A percentile compares a stretch with the other conserved stretches of the same genome.
Evolutionary conservation across 2,797 vertebrate genomes (phyloP).

Genomic region (Buphagus erythrorhynchus): DNA sequence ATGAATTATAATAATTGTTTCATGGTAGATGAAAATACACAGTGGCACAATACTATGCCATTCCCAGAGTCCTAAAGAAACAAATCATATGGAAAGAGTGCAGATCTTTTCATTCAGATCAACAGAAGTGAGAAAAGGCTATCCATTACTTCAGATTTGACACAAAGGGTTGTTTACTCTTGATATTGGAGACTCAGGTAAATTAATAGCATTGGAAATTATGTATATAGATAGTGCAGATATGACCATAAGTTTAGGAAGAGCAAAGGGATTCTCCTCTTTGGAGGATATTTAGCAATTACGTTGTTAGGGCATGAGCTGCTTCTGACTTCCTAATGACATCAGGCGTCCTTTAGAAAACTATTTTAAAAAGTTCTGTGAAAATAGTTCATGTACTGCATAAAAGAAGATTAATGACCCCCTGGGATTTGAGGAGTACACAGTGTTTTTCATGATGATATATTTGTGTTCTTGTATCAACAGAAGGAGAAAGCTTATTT

Average conservation of each 20-base stretch:
- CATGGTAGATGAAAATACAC: slow-evolving; percentile 39
- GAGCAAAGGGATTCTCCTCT: background rate
- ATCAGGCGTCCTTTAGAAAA: background rate
- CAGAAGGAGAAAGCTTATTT: background rate
- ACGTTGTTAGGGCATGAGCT: background rate
- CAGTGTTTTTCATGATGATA: slow-evolving; percentile 3
- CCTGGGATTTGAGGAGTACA: background rate
- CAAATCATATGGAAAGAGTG: background rate
- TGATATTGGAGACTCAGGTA: background rate
- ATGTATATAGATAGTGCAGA: background rate
- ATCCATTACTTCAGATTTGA: background rate
- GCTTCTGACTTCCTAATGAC: background rate
- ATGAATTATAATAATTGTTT: slow-evolving; percentile 54
- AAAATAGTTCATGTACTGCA: background rate
- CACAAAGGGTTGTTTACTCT: background rate
- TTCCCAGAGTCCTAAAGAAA: slow-evolving; percentile 21
- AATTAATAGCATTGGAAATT: background rate
- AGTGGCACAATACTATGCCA: slow-evolving; percentile 7
- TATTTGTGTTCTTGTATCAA: background rate
- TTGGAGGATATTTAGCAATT: background rate
- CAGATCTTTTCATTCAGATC: background rate
- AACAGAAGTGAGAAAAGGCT: background rate
- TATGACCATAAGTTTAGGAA: background rate
- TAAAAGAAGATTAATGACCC: background rate
- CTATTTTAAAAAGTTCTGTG: slow-evolving; percentile 17